A percentile compares a stretch with the other conserved stretches of the same genome.
Conservation (phyloP, 2,888 invertebrate genomes). For the Clepsis dumicolana region DNA sequence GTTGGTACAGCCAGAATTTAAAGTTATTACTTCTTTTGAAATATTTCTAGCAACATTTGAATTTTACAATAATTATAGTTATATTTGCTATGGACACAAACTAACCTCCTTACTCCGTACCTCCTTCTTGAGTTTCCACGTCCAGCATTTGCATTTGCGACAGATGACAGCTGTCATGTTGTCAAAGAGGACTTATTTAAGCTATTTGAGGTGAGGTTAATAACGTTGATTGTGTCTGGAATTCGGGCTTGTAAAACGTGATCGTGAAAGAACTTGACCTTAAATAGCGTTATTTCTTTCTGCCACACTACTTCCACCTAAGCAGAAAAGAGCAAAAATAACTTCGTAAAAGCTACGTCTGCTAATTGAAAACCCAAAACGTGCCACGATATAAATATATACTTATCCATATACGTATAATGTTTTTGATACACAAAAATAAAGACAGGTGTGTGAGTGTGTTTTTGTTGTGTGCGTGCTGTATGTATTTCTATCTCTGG, state of each 20-base stretch:
- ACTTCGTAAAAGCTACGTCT: not conserved
- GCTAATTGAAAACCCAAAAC: slow-evolving; percentile 31
- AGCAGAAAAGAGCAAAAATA: slow-evolving; percentile 5
- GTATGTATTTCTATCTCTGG: slow-evolving; percentile 56
- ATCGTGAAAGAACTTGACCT: not conserved
- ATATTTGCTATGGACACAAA: slow-evolving; percentile 19
- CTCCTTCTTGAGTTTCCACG: slow-evolving; percentile 27
- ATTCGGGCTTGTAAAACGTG: not conserved
- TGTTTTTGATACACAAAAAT: slow-evolving; percentile 39
- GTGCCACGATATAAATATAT: slow-evolving; percentile 30
- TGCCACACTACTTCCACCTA: not conserved
- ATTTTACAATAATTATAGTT: not conserved
- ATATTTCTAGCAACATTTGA: not conserved
- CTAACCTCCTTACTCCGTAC: no score
- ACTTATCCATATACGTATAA: slow-evolving; percentile 8
- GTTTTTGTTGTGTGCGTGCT: slow-evolving; percentile 50
- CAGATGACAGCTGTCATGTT: slow-evolving; percentile 16
- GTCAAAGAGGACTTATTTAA: not conserved
- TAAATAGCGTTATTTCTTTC: slow-evolving; percentile 11
- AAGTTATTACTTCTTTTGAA: not conserved
- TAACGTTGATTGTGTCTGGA: not conserved
- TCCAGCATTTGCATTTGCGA: slow-evolving; percentile 18
- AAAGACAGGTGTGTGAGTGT: slow-evolving; percentile 47
- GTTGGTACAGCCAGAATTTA: not conserved
- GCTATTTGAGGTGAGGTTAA: not conserved